phyloP scores from a whole-genome alignment of 2,888 invertebrate species.

The Papilio demoleus region DNA sequence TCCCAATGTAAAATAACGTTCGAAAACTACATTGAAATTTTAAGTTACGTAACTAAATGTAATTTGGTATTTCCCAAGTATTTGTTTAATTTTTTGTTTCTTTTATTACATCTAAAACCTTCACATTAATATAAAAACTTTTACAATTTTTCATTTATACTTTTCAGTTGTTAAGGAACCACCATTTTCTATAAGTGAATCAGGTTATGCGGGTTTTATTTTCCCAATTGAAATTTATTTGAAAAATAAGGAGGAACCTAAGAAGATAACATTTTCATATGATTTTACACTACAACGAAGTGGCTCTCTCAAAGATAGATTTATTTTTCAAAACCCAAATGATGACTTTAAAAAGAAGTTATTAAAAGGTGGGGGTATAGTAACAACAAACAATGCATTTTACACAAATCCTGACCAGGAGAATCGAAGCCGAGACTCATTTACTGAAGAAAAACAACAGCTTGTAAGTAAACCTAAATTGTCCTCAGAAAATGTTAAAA shows the following conservation, averaged over 20 bases:
- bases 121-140: not conserved
- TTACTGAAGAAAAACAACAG: slow-evolving; percentile 82
- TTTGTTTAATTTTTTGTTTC: slow-evolving; percentile 21
- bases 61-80: not conserved
- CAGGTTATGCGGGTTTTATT: slow-evolving; percentile 97
- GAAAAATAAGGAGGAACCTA: slow-evolving; percentile 95
- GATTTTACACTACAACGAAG: slow-evolving; percentile 92
- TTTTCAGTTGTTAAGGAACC: slow-evolving; percentile 94
- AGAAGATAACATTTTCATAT: slow-evolving; percentile 92
- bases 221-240: slow-evolving; percentile 95
- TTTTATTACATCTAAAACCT: too few relatives aligned
- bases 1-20: not conserved
- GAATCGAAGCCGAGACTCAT: slow-evolving; percentile 83
- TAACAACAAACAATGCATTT: slow-evolving; percentile 73
- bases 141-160: slow-evolving; percentile 45
- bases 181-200: slow-evolving; percentile 94
- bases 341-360: slow-evolving; percentile 95
- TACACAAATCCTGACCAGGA: slow-evolving; percentile 81
- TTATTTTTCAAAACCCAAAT: slow-evolving; percentile 92
- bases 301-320: slow-evolving; percentile 91
- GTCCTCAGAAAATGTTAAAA: slow-evolving; percentile 83
- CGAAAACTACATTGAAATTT: slow-evolving; percentile 5
- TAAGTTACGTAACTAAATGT: slow-evolving; percentile 14
- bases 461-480: slow-evolving; percentile 89
- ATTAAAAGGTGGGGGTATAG: slow-evolving; percentile 92